Base-by-base conservation (phyloP, 2,797 vertebrate genomes). In the Bryconaethiops microstoma region DNA sequence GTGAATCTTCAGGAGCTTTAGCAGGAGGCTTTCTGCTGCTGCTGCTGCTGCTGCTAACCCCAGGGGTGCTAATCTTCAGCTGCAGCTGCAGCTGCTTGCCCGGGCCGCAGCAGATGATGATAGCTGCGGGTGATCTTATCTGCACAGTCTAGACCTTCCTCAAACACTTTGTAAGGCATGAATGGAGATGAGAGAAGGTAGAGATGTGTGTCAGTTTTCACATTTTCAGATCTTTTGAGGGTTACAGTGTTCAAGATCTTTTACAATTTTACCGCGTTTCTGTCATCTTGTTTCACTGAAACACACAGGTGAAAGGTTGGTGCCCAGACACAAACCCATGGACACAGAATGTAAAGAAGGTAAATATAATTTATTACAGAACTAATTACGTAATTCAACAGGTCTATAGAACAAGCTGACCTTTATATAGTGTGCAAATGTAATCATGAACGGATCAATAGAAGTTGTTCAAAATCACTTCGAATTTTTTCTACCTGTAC, bases 41-140 rank as follows among this genome's bases (percentile, higher is more conserved):
- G 55, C 67, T 45, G 70, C 62, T 63, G 57, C 48, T 73, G 21
- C 23, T 25, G 59, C 29, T 35, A 57, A 68, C 25, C 57, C 65
- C 21, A 70, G 45, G 45, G 65, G 39, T 64, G 59, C 48, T 77
- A 55, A 81, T 64, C 48, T 71, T 76, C 29, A 71, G 59, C 50
- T 76, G 67, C 29, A 71, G 59, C 50, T 76, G 67, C 80, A 64
- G 29, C 29, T 55, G 65, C 25, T 80, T 40, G 72, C 40, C 23
- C 54, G 23, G 52, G 63, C 72, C 29, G 23, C 59, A 48, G 23
- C 67, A 50, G 73, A 69, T 70, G 25, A 54, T 50, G 39, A 63
- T 81, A 70, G 65, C 45, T 19, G 19, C 45, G 60, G 57, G 39
- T 80, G 70, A 64, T 55, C 14, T 25, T 64, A 67, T 69, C 54